Base-by-base conservation (phyloP, 2,113 vertebrate species). In the Muscicapa adusta region DNA sequence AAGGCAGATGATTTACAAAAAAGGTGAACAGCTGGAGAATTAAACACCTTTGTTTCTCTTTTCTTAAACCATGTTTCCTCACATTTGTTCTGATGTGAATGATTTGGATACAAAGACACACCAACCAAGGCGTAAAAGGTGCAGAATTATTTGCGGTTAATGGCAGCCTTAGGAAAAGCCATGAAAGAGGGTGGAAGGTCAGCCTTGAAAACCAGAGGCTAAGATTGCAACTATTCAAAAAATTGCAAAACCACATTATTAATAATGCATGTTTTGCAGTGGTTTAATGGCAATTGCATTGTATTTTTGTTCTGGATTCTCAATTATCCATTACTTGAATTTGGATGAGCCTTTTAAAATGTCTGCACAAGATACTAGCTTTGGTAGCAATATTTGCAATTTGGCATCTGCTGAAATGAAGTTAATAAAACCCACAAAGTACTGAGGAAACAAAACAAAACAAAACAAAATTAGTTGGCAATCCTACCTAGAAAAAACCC, bases 361-460 rank as follows among this genome's bases (percentile, higher is more conserved):
- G 63, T 78, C 31, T 79, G n/a, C 28, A n/a, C 11, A 77, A 78
- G 29, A 85, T 88, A 31, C 8, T 14, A 60, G 1, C 18, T 73
- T 81, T 90, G 17, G 13, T 67, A 82, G 48, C 29, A 72, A 17
- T 14, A 38, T 40, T 28, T 61, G 31, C 56, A 85, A 76, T 57
- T 79, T 5, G 8, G 9, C 34, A 36, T 56, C 67, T 47, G 2
- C 18, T 47, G 31, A 51, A 51, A 0, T 0, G 16, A 22, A 8
- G 4, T 50, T 50, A 63, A 58, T 45, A 73, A 92, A 86, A 85
- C 22, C 2, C 2, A 26, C 12, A 11, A 73, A 83, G n/a, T 47
- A 71, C 24, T 42, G 63, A 80, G 18, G 15, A 61, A 43, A 68
- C 12, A 8, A 8, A 66, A 51, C 47, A 93, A 66, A 63, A 31